Base-by-base conservation (phyloP, 2,113 vertebrate species). In the Urocitellus parryii region DNA sequence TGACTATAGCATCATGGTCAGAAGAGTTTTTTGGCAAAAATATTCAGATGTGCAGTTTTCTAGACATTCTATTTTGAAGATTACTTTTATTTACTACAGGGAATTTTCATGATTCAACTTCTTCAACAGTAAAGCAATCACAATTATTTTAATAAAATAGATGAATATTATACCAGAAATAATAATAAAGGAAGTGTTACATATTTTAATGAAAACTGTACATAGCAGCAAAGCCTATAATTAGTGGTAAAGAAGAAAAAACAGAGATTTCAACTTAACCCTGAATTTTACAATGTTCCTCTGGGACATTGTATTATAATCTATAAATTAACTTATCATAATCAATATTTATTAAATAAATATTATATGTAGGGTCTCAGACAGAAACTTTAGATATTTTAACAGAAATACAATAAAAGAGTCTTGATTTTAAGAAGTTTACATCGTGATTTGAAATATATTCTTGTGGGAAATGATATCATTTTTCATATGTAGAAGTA, bases 1-100 rank as follows among this genome's bases (percentile, higher is more conserved):
- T 22, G 16, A 73, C 34, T 61, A 92, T 42, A 77, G 18, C 94
- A 81, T 80, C n/a, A 79, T 20, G 16, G 77, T 90, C 56, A 85
- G 87, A 96, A 97, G 96, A 65, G 45, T 96, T 92, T 83, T 90
- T 73, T 56, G 7, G 20, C 91, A 95, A 93, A 96, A 96, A 7
- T 79, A 80, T 27, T 96, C 53, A 53, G 0, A 22, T 96, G 0
- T 92, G 97, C 4, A 58, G 8, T 96, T 97, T 51, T 92, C 3
- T 81, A 81, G 27, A 25, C 14, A 89, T 65, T 39, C 34, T 90
- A 79, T 61, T 91, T 95, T 93, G 25, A 24, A 91, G 95, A 58
- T 22, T 91, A 14, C 32, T 96, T 96, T 20, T 53, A 48, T 88
- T 81, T 96, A 53, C 58, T 85, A 6, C 2, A 42, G 25, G 34